Conservation (phyloP, 2,113 vertebrate species). For the Odontesthes bonariensis region DNA sequence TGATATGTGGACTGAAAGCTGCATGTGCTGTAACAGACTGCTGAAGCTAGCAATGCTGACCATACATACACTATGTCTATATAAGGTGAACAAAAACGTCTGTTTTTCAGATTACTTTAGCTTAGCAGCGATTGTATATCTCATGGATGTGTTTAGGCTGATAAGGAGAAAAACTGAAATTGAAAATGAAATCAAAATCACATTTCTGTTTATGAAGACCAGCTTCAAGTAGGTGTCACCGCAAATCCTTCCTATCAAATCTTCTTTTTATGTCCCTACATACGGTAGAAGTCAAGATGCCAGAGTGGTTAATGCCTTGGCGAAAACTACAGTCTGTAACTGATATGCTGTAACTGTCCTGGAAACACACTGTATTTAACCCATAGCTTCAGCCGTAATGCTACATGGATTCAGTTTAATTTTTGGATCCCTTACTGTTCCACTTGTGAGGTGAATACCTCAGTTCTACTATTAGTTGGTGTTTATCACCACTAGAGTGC, state of each 20-base stretch:
- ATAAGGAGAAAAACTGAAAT: neutral
- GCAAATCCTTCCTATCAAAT: neutral
- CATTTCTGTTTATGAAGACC: neutral
- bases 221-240: neutral
- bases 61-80: too few species aligned
- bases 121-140: neutral
- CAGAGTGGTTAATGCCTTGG: neutral
- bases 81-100: too few species aligned
- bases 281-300: neutral
- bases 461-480: neutral
- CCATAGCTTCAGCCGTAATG: neutral
- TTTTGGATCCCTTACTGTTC: neutral
- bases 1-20: neutral
- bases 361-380: neutral
- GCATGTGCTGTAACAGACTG: neutral
- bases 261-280: neutral
- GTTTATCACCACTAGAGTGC: slow-evolving; percentile 65
- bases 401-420: slow-evolving; percentile 6
- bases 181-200: neutral
- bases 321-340: too few species aligned
- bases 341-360: neutral
- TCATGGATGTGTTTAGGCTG: neutral
- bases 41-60: too few species aligned
- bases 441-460: neutral
- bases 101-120: too few species aligned